A percentile compares a stretch with the other conserved stretches of the same genome.
These are phyloP conservation scores for Drosophila willistoni DNA, from an alignment of 1,140 invertebrate species.

Conservation along the genomic window DNA sequence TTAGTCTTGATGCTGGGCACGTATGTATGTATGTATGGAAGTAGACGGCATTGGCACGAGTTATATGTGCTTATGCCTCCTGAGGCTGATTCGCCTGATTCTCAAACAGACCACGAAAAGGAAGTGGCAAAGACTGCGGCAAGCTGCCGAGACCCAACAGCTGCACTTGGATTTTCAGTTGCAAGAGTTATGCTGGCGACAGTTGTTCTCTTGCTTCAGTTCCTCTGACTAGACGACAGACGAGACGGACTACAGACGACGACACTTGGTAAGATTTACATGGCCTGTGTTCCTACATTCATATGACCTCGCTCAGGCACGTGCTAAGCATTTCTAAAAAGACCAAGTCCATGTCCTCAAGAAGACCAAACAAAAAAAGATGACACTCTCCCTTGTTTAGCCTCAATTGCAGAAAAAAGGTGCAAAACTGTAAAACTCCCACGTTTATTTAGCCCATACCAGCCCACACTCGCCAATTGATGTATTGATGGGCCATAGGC, in stretches of 20 bases:
- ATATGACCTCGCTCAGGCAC: conserved; percentile 44
- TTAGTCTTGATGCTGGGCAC: conserved; percentile 51
- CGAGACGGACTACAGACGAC: conserved; percentile 17
- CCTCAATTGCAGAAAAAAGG: conserved; percentile 37
- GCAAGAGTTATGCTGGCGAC: conserved; percentile 59
- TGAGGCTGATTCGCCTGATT: conserved; percentile 29
- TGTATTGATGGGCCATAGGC: conserved; percentile 33
- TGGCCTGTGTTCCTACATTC: conserved; percentile 14
- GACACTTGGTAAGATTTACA: conserved; percentile 61
- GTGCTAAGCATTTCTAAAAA: conserved; percentile 49
- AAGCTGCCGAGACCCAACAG: conserved; percentile 64
- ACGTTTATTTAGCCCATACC: conserved; percentile 60
- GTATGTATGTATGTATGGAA: too few species aligned
- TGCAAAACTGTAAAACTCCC: conserved; percentile 73
- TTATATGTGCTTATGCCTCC: conserved; percentile 10
- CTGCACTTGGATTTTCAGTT: conserved; percentile 45
- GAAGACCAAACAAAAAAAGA: neutral
- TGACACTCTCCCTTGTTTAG: too few species aligned
- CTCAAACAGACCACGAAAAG: conserved; percentile 77
- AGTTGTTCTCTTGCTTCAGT: conserved; percentile 20
- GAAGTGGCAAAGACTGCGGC: conserved; percentile 79
- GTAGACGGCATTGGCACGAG: neutral
- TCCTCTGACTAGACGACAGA: conserved; percentile 35
- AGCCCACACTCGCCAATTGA: conserved; percentile 64
- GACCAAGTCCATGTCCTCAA: neutral